Percentiles rank a stretch among this genome's conserved stretches.
Evolutionary conservation across 1,140 invertebrate genomes (phyloP).

Genomic region (Hesperophylax magnus): DNA sequence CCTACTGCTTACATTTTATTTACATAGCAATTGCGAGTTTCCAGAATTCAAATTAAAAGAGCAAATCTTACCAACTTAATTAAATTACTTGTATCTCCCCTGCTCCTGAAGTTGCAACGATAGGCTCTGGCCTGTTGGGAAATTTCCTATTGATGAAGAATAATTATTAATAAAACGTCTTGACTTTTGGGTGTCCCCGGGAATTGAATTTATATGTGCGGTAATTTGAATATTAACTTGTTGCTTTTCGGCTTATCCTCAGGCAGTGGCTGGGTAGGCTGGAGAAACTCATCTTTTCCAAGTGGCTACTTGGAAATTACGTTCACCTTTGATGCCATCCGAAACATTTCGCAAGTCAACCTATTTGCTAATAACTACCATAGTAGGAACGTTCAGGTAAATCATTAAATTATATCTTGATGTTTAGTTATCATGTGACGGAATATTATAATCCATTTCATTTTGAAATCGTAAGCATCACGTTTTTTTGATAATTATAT

Average conservation of each 20-base stretch:
- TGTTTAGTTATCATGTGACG: no score
- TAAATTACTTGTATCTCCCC: no score
- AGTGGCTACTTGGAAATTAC: constrained; percentile 72
- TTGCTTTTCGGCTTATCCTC: constrained; percentile 57
- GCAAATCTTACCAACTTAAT: no score
- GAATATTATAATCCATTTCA: no score
- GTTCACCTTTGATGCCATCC: constrained; percentile 78
- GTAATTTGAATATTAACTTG: background rate
- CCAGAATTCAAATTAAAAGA: no score
- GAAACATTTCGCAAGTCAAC: constrained; percentile 78
- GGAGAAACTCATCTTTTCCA: constrained; percentile 76
- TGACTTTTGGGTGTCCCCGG: background rate
- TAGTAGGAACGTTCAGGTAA: constrained; percentile 71
- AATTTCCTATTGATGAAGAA: background rate
- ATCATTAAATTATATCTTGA: background rate
- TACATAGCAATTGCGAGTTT: no score
- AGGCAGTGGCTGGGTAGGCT: constrained; percentile 86
- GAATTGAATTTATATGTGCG: background rate
- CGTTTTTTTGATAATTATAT: no score
- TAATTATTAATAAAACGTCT: background rate
- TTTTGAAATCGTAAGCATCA: no score
- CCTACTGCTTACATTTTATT: no score
- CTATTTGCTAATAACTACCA: constrained; percentile 83
- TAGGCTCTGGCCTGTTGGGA: no score
- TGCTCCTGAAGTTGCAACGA: no score